A percentile compares a stretch with the other conserved stretches of the same genome.
Conservation (phyloP, 2,888 invertebrate species). For the Sinotaia quadrata region DNA sequence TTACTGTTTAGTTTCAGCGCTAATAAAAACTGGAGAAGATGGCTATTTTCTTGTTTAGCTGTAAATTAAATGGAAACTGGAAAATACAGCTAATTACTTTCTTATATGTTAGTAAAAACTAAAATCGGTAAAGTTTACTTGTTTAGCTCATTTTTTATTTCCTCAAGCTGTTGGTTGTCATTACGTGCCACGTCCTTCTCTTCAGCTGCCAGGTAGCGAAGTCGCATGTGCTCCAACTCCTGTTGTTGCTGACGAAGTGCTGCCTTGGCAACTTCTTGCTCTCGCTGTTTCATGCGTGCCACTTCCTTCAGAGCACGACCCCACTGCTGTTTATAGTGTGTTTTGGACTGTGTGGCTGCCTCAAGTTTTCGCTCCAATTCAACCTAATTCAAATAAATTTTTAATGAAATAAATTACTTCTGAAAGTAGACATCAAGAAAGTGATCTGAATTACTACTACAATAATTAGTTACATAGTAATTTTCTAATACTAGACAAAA, state of each 20-base stretch:
- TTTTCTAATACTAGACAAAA: too few relatives aligned
- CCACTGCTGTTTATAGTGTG: slow-evolving; percentile 74
- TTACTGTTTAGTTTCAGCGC: too few relatives aligned
- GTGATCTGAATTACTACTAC: too few relatives aligned
- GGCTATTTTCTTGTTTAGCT: too few relatives aligned
- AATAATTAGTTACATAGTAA: too few relatives aligned
- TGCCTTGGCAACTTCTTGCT: slow-evolving; percentile 67
- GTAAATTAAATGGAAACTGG: too few relatives aligned
- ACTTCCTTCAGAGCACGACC: slow-evolving; percentile 72
- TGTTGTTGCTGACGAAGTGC: slow-evolving; percentile 64
- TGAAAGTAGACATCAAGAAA: too few relatives aligned
- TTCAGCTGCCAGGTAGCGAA: slow-evolving; percentile 71
- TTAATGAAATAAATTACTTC: too few relatives aligned
- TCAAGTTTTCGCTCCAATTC: slow-evolving; percentile 72
- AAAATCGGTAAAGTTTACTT: slow-evolving; percentile 51
- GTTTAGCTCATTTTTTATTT: slow-evolving; percentile 69
- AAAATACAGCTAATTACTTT: too few relatives aligned
- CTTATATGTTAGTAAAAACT: background rate
- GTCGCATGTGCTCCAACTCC: slow-evolving; percentile 71
- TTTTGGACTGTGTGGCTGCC: slow-evolving; percentile 69
- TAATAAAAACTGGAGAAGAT: too few relatives aligned
- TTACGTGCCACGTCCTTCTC: slow-evolving; percentile 69
- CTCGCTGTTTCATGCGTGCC: slow-evolving; percentile 69
- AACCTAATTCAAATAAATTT: slow-evolving; percentile 61
- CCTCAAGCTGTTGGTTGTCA: slow-evolving; percentile 68